Evolutionary conservation across 2,797 vertebrate species (phyloP), one percentile per base, ranked within the genome.

Genomic region (Trichosurus vulpecula): DNA sequence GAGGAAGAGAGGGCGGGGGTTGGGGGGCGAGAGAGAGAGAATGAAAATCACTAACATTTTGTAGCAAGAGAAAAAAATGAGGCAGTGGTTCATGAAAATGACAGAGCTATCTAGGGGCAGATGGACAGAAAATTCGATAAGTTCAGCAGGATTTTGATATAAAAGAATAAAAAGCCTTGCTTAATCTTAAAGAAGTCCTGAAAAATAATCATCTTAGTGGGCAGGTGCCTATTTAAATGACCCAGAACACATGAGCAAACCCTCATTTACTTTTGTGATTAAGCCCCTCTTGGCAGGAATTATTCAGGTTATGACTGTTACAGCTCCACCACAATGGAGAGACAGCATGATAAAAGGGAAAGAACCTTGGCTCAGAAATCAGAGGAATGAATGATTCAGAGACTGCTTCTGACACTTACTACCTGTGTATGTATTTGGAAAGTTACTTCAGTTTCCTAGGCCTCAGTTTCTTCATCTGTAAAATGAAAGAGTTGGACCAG

Each of bases 1-100:
- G 0, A n/a, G 12, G 31, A 16, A 74, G 2, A 41, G 35, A 41
- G 0, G 8, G 35, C 19, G 4, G 19, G 13, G 3, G 1, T 6
- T 14, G 30, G 16, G 2, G 1, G 19, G 16, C 19, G 35, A n/a
- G 6, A 61, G 58, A 61, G 10, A 35, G 13, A 61, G 58, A 61
- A 55, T 55, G 54, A n/a, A n/a, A 66, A 66, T 58, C 57, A 31
- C 10, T 31, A 31, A 31, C 11, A 58, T 66, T 66, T 58, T 57
- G 6, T 30, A 58, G 10, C 9, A 30, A 10, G 57, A 61, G 31
- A 61, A 61, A 54, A 54, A 61, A 61, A 35, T 61, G 19, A 74
- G 16, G 6, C n/a, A 61, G 30, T 74, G 66, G 19, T 41, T 41
- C 35, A 8, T 41, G 16, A 74, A 6, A 41, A 8, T 74, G 13